Base-by-base conservation (phyloP, 2,888 invertebrate species). In the Trissoscelio sp. region DNA sequence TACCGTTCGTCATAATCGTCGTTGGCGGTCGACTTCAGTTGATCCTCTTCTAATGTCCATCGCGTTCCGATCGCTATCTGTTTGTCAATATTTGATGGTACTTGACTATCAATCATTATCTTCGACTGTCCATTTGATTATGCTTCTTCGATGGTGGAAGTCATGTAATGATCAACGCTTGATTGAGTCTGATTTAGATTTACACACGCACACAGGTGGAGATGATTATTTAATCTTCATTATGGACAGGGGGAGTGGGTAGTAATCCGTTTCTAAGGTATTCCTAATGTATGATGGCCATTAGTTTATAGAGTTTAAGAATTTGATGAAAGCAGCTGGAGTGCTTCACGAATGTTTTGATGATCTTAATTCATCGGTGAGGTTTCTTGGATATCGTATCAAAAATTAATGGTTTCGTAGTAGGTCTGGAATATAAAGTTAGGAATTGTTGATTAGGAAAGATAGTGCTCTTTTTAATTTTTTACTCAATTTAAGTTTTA, bases 1-100 rank as follows among this genome's bases (percentile, higher is more conserved):
- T 46, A 16, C n/a, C 53, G 12, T 39, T 37, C 11, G 62, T 64
- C 64, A 55, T 73, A 73, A 73, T 55, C 73, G 70, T 46, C 51
- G 55, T 6, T 34, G 46, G 12, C 46, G 34, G 20, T n/a, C 31
- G 20, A 3, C 22, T 7, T 9, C 28, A 1, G 16, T 20, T 44
- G n/a, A 22, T 44, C 22, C 14, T 6, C 44, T 11, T 24, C 44
- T 28, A 55, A 39, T 42, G 18, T 28, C 37, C 69, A 12, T 16
- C 28, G 51, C 34, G 39, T 22, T n/a, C 16, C 44, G 24, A 53
- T 20, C 22, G 12, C 37, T 57, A 39, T 39, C 58, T 39, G 24
- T 44, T 28, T 60, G 22, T 16, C 44, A 44, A 44, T 31, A 16
- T 44, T 60, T 44, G 28, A 44, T 34, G 37, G 12, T 7, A 4